Conservation (phyloP, 2,797 vertebrate genomes). For the Muscicapa comitata region DNA sequence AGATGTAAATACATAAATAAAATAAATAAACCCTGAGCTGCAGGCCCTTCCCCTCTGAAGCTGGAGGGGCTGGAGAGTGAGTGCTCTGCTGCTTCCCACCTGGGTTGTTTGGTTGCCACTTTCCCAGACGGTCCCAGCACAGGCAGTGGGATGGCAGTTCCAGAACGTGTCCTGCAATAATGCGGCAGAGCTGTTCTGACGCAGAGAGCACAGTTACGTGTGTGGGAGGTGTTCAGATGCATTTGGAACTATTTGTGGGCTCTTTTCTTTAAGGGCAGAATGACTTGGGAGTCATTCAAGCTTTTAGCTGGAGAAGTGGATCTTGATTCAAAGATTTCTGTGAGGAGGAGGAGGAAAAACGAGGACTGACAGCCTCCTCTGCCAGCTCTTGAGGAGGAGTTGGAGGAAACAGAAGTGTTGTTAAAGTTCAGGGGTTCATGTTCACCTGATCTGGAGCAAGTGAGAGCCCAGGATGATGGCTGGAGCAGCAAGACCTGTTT, state of each 20-base stretch:
- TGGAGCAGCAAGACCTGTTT: neutral
- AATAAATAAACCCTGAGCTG: neutral
- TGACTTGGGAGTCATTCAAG: conserved; percentile 13
- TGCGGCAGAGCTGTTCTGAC: neutral
- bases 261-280: conserved; percentile 31
- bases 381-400: neutral
- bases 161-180: neutral
- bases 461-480: neutral
- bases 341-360: neutral
- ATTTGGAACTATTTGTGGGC: conserved; percentile 18
- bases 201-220: neutral
- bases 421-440: neutral
- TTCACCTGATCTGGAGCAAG: neutral
- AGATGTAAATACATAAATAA: neutral
- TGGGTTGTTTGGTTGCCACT: fast-evolving
- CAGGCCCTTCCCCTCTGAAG: neutral
- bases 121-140: neutral
- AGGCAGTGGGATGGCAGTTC: neutral
- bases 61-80: fast-evolving
- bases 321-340: conserved; percentile 8
- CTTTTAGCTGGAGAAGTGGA: conserved; percentile 11
- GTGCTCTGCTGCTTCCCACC: neutral
- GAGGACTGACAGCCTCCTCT: neutral
- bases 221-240: conserved; percentile 37
- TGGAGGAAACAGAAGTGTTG: neutral